These are phyloP conservation scores for Colostygia pectinataria DNA, from an alignment of 2,888 invertebrate genomes.

Conservation along the genomic window DNA sequence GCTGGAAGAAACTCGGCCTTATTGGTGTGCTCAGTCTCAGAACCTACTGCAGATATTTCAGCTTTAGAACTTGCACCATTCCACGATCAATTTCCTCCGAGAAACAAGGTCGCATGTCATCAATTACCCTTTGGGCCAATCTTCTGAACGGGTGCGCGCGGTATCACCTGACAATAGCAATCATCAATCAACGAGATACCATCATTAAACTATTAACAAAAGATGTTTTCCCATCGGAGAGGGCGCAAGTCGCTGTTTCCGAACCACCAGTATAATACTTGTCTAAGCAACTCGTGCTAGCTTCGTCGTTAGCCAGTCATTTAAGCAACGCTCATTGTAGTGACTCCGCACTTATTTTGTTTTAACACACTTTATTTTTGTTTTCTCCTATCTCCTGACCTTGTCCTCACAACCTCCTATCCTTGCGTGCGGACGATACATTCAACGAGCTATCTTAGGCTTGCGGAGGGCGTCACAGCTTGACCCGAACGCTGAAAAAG, in stretches of 20 bases:
- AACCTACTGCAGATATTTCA: conserved; percentile 3
- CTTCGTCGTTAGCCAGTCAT: conserved; percentile 16
- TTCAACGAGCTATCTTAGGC: conserved; percentile 19
- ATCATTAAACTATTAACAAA: conserved; percentile 66
- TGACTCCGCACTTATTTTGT: conserved; percentile 52
- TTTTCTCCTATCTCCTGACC: conserved; percentile 46
- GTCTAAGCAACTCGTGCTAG: background rate
- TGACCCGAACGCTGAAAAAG: background rate
- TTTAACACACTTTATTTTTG: conserved; percentile 44
- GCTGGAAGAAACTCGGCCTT: too few species aligned
- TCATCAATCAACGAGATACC: conserved; percentile 71
- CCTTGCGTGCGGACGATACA: conserved; percentile 45
- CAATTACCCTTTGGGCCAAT: conserved; percentile 42
- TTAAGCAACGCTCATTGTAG: conserved; percentile 35
- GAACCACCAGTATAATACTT: background rate
- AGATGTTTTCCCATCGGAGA: conserved; percentile 40
- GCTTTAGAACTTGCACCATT: conserved; percentile 16
- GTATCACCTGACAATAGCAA: conserved; percentile 66
- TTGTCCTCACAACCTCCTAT: conserved; percentile 50
- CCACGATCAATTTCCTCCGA: conserved; percentile 6
- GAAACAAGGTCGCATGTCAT: conserved; percentile 24
- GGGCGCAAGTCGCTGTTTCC: background rate
- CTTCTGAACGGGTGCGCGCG: conserved; percentile 32
- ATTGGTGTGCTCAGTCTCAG: too few species aligned
- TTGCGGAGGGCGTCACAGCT: conserved; percentile 29